Conservation (phyloP, 2,113 vertebrate genomes). For the Leucopternis melanops region DNA sequence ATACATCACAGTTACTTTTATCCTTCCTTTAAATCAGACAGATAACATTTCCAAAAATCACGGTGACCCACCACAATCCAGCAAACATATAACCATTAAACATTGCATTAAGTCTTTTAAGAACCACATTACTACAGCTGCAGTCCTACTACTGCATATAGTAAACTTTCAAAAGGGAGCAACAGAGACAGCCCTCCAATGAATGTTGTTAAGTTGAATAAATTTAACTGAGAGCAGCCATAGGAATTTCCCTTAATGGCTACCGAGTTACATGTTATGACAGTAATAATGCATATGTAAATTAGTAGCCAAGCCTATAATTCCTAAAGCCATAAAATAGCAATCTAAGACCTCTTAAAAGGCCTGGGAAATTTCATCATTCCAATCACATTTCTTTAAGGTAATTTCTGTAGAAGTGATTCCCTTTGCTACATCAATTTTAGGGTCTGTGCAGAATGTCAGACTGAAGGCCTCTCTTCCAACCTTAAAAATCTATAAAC, state of each 20-base stretch:
- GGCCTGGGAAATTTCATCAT: not conserved
- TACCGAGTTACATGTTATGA: not conserved
- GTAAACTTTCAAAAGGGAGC: not conserved
- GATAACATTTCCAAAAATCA: not conserved
- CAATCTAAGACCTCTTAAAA: not conserved
- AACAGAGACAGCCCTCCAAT: not conserved
- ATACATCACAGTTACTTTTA: not conserved
- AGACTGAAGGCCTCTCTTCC: not conserved
- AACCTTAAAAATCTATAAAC: not conserved
- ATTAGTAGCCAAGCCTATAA: not conserved
- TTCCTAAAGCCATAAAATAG: not conserved
- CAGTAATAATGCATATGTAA: not conserved
- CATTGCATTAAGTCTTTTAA: not conserved
- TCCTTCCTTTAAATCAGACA: not conserved
- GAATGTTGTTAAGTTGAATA: not conserved
- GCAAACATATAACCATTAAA: not conserved
- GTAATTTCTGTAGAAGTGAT: not conserved
- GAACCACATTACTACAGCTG: not conserved
- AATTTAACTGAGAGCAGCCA: not conserved
- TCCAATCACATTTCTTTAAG: not conserved
- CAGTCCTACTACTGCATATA: not conserved
- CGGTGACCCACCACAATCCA: not conserved
- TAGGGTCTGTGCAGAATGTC: not conserved
- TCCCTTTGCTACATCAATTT: not conserved
- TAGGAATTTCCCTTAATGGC: not conserved